phyloP scores from a whole-genome alignment of 2,797 vertebrate species.

The Fringilla coelebs region DNA sequence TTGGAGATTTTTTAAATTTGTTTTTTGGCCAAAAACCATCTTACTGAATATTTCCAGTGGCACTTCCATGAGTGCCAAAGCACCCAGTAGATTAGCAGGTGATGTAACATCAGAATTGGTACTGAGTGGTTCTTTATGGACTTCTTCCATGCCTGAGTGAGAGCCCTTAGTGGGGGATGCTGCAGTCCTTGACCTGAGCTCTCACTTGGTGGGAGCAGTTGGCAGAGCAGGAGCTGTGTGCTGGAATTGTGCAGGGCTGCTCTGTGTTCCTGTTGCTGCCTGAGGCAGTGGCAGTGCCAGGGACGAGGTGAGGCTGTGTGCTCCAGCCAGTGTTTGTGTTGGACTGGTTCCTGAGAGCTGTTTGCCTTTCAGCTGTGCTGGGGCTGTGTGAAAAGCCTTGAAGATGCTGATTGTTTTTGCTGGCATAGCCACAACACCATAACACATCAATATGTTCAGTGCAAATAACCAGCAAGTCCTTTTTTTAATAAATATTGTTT shows the following conservation, averaged over 20 bases:
- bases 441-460: constrained; percentile 38
- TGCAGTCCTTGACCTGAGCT: neutral
- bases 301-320: neutral
- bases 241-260: neutral
- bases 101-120: neutral
- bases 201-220: neutral
- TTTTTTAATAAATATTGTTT: neutral
- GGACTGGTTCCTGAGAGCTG: constrained; percentile 39
- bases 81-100: neutral
- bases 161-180: neutral
- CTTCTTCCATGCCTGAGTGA: neutral
- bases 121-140: neutral
- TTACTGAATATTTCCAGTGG: neutral
- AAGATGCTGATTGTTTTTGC: constrained; percentile 57
- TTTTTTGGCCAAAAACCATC: neutral
- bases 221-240: neutral
- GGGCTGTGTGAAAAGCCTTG: constrained; percentile 34
- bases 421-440: neutral
- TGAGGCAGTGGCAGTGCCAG: neutral
- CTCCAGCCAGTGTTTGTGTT: constrained; percentile 33
- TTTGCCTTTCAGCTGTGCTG: constrained; percentile 43
- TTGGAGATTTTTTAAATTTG: neutral
- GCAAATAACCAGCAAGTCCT: neutral
- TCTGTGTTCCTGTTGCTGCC: neutral
- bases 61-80: neutral